Conservation (phyloP, 2,113 vertebrate species). For the Platysteira castanea region DNA sequence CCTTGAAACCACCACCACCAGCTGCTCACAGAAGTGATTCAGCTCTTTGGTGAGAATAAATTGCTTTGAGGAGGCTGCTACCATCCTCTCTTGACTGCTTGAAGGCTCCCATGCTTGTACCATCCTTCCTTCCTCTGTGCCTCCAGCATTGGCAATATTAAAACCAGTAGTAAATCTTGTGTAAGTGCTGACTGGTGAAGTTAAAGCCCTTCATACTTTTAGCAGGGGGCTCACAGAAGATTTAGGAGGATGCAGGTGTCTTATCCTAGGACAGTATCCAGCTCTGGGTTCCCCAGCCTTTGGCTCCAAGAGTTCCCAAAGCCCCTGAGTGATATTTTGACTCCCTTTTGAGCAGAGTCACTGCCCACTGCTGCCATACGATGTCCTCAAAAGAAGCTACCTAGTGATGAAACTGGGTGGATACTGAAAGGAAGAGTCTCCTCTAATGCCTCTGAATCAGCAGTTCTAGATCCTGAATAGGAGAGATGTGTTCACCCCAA, state of each 20-base stretch:
- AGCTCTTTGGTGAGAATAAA: not conserved
- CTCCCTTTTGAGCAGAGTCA: not conserved
- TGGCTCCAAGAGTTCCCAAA: not conserved
- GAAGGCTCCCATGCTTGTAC: not conserved
- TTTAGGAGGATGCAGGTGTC: not conserved
- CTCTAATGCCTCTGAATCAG: not conserved
- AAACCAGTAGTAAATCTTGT: not conserved
- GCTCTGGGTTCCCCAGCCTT: not conserved
- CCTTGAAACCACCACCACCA: not conserved
- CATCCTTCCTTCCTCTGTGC: not conserved
- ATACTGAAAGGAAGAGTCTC: not conserved
- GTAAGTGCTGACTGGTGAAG: not conserved
- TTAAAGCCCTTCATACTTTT: not conserved
- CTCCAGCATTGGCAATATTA: not conserved
- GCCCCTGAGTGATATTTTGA: not conserved
- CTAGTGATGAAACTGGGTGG: not conserved
- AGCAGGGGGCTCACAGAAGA: not conserved
- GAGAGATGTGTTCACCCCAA: not conserved
- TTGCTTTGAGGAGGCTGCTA: not conserved
- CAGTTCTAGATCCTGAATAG: not conserved
- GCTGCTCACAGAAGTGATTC: not conserved
- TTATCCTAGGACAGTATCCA: not conserved
- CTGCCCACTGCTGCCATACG: not conserved
- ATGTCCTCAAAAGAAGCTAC: not conserved
- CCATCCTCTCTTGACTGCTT: not conserved